Evolutionary conservation across 37 sponge, comb jelly and placozoan species (phyloP), one percentile per base, ranked within the genome.

Genomic region (Corticium candelabrum): DNA sequence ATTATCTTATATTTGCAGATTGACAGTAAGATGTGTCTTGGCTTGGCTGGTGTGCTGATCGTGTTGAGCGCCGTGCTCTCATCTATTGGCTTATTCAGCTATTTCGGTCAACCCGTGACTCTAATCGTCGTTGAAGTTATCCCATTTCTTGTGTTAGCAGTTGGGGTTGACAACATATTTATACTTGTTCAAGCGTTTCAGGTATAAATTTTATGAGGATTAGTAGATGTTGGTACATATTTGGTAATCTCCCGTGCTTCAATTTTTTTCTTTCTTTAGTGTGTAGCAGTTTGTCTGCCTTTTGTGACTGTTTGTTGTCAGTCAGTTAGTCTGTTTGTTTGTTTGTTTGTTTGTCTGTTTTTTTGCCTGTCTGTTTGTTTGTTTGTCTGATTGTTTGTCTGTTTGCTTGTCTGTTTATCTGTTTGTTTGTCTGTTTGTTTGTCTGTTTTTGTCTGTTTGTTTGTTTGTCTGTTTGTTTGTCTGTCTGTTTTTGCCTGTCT

Each of bases 121-220:
- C 69, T 50, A 35, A 41, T 3, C 37, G 32, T 80, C 35, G 74
- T 80, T 29, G 31, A 11, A 76, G 35, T 76, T 21, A 32, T 80
- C 30, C 74, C 78, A 11, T 80, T 62, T 35, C 74, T 69, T 3
- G 70, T 73, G 3, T 41, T 80, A 81, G 81, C 83, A 39, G 84
- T 79, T 70, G n/a, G 72, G 7, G 69, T 74, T 39, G 71, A 34
- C 0, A 75, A 82, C 21, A 83, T 96, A 71, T 96, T 92, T 76
- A 96, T 96, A 74, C 67, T 96, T 36, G 91, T 92, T 29, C 97
- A 96, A 41, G 87, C 97, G 2, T 86, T 85, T 39, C 93, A 96
- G 87, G 88, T 92, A 36, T 71, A 69, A 35, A 11, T 3, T 69
- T 35, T 35, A 11, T 11, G 3, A 69, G 32, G 32, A 69, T 21